Evolutionary conservation across 2,113 vertebrate genomes (phyloP).

Genomic region (Stomatorhinus ivindoensis): DNA sequence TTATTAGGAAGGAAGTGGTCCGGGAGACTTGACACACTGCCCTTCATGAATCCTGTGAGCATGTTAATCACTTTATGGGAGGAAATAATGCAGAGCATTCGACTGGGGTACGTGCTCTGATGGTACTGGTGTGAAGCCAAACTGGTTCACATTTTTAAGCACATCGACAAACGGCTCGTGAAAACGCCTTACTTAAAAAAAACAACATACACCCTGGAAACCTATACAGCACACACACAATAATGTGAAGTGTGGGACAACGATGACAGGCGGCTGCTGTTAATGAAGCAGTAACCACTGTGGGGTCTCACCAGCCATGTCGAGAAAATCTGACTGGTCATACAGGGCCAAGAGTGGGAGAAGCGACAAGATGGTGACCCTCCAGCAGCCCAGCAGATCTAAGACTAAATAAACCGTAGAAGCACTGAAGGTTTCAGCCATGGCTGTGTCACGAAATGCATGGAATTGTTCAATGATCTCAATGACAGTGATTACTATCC

Average conservation of each 20-base stretch:
- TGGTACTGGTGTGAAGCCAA: not conserved
- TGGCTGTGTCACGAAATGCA: not conserved
- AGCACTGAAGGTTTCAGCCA: not conserved
- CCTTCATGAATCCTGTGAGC: not conserved
- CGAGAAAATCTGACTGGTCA: not conserved
- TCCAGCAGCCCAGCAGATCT: not conserved
- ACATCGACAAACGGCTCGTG: not conserved
- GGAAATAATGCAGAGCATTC: no score
- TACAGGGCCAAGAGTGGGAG: not conserved
- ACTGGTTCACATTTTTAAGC: not conserved
- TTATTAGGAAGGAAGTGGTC: not conserved
- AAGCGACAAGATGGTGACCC: not conserved
- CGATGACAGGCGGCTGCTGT: not conserved
- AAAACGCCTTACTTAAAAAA: not conserved
- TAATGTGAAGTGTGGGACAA: not conserved
- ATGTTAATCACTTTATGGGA: not conserved
- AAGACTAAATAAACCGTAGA: not conserved
- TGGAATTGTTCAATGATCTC: not conserved
- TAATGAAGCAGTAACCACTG: not conserved
- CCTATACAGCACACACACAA: not conserved
- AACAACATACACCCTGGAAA: not conserved
- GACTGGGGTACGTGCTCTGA: no score
- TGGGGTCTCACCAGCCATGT: not conserved
- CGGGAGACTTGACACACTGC: not conserved
- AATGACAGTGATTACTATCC: not conserved